phyloP scores from a whole-genome alignment of 2,888 invertebrate genomes.

The Archips xylosteana region DNA sequence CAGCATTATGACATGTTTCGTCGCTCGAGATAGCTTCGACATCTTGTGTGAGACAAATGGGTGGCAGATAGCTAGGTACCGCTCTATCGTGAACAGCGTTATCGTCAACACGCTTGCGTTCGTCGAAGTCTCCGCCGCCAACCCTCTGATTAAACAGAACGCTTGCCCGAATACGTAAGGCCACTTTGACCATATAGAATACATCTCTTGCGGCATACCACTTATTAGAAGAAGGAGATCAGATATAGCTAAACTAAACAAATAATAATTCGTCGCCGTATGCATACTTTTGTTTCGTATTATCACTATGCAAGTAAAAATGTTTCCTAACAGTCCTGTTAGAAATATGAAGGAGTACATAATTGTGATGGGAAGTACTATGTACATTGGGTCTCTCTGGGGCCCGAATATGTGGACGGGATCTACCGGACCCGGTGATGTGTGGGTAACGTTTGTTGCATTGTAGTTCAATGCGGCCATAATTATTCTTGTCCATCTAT shows the following conservation, averaged over 20 bases:
- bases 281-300: constrained; percentile 93
- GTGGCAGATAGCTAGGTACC: constrained; percentile 87
- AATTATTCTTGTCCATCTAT: background rate
- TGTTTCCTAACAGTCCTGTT: constrained; percentile 92
- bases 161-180: constrained; percentile 92
- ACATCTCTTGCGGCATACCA: constrained; percentile 94
- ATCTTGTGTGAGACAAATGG: constrained; percentile 91
- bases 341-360: constrained; percentile 92
- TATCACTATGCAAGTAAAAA: constrained; percentile 94
- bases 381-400: constrained; percentile 83
- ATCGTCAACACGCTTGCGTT: constrained; percentile 92
- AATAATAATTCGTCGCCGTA: constrained; percentile 92
- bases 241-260: constrained; percentile 94
- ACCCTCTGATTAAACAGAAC: constrained; percentile 91
- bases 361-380: constrained; percentile 91
- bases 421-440: constrained; percentile 55
- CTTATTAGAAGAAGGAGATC: constrained; percentile 91
- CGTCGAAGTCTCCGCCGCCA: constrained; percentile 92
- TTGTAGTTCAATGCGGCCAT: constrained; percentile 32
- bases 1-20: constrained; percentile 91
- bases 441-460: constrained; percentile 45
- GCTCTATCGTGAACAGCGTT: constrained; percentile 93
- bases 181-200: constrained; percentile 91
- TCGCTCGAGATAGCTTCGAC: constrained; percentile 94
- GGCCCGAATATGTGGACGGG: constrained; percentile 73